Percentiles rank a stretch among this genome's conserved stretches.
Conservation (phyloP, 2,888 invertebrate genomes). For the Anorthoa munda region DNA sequence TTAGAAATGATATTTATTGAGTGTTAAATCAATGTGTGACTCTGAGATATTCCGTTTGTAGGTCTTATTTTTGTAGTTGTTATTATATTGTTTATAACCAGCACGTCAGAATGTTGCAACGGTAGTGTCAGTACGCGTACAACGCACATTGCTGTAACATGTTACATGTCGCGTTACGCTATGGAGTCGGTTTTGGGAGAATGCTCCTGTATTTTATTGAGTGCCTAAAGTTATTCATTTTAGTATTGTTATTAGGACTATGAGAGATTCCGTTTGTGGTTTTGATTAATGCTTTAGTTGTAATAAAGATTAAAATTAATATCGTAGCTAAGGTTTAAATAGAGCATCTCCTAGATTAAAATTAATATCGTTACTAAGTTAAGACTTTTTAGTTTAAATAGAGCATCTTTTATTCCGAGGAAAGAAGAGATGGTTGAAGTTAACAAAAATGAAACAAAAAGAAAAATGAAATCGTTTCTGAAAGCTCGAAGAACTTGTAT, state of each 20-base stretch:
- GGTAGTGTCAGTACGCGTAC: conserved; percentile 60
- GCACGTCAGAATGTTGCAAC: conserved; percentile 76
- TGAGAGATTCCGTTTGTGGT: not conserved
- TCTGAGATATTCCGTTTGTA: not conserved
- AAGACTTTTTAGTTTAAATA: too few relatives aligned
- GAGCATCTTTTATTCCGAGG: not conserved
- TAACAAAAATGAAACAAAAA: not conserved
- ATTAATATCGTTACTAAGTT: not conserved
- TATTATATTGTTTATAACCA: conserved; percentile 87
- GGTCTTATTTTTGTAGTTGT: conserved; percentile 56
- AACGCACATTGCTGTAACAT: conserved; percentile 54
- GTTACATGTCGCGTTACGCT: conserved; percentile 12
- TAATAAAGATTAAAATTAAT: conserved; percentile 10
- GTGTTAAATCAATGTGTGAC: conserved; percentile 1
- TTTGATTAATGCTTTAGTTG: not conserved
- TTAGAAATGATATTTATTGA: conserved; percentile 14
- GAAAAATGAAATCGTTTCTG: not conserved
- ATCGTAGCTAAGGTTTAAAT: not conserved
- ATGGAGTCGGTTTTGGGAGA: not conserved
- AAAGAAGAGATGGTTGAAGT: not conserved
- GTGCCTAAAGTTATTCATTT: conserved; percentile 4
- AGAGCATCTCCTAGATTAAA: not conserved
- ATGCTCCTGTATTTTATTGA: conserved; percentile 5
- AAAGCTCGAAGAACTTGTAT: not conserved
- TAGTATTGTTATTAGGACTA: not conserved